Evolutionary conservation across 2,797 vertebrate species (phyloP).

Genomic region (Adelosebastes latens): DNA sequence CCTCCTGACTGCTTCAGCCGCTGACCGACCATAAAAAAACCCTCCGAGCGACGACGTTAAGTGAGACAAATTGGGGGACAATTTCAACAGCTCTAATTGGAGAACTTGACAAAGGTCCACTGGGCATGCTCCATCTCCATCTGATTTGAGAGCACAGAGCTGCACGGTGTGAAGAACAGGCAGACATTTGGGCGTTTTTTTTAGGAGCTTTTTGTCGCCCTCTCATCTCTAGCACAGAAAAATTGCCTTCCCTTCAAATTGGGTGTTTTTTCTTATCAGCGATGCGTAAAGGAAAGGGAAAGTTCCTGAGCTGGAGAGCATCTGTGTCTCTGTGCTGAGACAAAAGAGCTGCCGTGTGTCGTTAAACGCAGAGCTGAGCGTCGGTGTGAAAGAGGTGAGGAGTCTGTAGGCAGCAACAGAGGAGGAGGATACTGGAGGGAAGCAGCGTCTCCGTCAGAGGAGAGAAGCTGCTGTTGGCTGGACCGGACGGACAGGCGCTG

Average conservation of each 20-base stretch:
- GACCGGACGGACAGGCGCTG: slow-evolving; percentile 62
- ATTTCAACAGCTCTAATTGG: slow-evolving; percentile 30
- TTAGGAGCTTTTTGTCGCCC: slow-evolving; percentile 27
- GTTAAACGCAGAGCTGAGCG: slow-evolving; percentile 46
- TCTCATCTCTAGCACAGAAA: slow-evolving; percentile 17
- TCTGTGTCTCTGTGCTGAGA: slow-evolving; percentile 43
- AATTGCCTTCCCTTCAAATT: neutral
- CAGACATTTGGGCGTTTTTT: slow-evolving; percentile 52
- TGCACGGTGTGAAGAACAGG: slow-evolving; percentile 55
- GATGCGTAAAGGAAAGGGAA: slow-evolving; percentile 27
- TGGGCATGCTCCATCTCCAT: slow-evolving; percentile 73
- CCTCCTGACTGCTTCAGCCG: neutral
- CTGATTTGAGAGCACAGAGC: slow-evolving; percentile 35
- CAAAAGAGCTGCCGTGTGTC: slow-evolving; percentile 65
- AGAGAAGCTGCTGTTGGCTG: neutral
- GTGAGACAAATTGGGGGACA: slow-evolving; percentile 13
- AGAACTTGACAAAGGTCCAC: slow-evolving; percentile 47
- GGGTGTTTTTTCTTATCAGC: slow-evolving; percentile 7
- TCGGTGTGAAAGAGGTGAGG: slow-evolving; percentile 73
- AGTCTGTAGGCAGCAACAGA: slow-evolving; percentile 69
- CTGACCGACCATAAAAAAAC: slow-evolving; percentile 6
- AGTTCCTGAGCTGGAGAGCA: slow-evolving; percentile 21
- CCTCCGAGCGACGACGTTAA: neutral
- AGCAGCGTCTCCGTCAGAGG: slow-evolving; percentile 24
- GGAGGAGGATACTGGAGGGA: slow-evolving; percentile 16